Base-by-base conservation (phyloP, 2,113 vertebrate genomes). In the Trachemys scripta region DNA sequence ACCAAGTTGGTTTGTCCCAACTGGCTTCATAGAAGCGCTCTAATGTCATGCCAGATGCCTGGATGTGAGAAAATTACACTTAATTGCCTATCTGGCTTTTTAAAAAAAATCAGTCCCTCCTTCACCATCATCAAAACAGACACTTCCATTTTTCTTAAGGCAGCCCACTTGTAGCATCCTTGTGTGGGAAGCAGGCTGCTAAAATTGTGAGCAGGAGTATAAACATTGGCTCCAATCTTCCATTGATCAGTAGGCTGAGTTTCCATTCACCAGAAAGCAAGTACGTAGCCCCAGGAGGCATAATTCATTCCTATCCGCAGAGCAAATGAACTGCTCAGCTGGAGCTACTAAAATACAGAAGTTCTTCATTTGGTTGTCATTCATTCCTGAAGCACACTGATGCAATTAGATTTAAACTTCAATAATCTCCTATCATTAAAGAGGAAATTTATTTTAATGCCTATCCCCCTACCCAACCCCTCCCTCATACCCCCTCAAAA, bases 301-400 rank as follows among this genome's bases (percentile, higher is more conserved):
- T 75, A 90, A 94, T 97, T 93, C 85, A 80, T 29, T 96, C 51
- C 51, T 90, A 90, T 82, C 45, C 54, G 75, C 86, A 81, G n/a
- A 97, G 81, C 84, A 95, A 93, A 94, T 92, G 80, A 90, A 91
- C 79, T 95, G 90, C 95, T 95, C 95, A 94, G 89, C 82, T 95
- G 90, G 84, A 97, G 59, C 51, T 82, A 89, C 54, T 76, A 79
- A 80, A 96, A 84, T 92, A 90, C 22, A 91, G 85, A 80, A 86
- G 90, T 56, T 90, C 82, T 53, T 54, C 27, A 53, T 92, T 96
- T 90, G 90, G 84, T 59, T 85, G 45, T 62, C 84, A 10, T 89
- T 96, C 47, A 25, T 85, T 95, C 92, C 53, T 54, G 90, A 94
- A 95, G 49, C 62, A 49, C 57, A 29, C 56, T 88, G 12, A 90